These are phyloP conservation scores for Hypsibius dujardini DNA, from an alignment of 1,140 invertebrate species.

Conservation along the genomic window DNA sequence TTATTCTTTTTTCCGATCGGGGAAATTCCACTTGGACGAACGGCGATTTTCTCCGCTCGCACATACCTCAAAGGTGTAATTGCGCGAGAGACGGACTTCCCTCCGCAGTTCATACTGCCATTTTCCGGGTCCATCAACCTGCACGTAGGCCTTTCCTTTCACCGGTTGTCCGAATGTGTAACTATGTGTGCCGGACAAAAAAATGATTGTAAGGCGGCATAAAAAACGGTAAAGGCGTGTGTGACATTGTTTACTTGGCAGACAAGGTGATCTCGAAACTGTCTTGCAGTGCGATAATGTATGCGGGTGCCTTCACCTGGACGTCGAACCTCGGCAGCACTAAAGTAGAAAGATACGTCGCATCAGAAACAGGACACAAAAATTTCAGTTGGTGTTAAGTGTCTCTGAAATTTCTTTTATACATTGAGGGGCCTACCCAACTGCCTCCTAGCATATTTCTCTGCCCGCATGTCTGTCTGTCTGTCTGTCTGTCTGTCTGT, in stretches of 20 bases:
- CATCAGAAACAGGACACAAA: too few relatives aligned
- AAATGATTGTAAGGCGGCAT: too few relatives aligned
- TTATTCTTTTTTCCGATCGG: too few relatives aligned
- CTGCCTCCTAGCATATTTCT: too few relatives aligned
- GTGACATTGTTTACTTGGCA: slow-evolving; percentile 36
- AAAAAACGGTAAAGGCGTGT: too few relatives aligned
- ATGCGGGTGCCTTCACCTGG: slow-evolving; percentile 41
- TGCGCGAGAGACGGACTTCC: not conserved
- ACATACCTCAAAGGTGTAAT: not conserved
- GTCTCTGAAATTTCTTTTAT: too few relatives aligned
- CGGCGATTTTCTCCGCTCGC: not conserved
- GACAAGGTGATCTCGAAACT: slow-evolving; percentile 41
- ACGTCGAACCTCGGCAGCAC: slow-evolving; percentile 49
- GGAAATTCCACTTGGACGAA: too few relatives aligned
- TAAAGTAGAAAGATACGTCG: slow-evolving; percentile 22
- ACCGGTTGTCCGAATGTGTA: slow-evolving; percentile 10
- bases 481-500: too few relatives aligned
- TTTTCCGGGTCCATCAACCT: not conserved
- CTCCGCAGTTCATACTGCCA: not conserved
- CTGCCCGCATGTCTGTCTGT: too few relatives aligned
- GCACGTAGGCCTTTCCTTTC: not conserved
- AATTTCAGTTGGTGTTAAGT: too few relatives aligned
- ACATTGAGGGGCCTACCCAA: too few relatives aligned
- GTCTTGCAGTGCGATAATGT: slow-evolving; percentile 39
- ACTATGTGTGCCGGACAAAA: not conserved